Conservation (phyloP, 2,113 vertebrate genomes). For the Hydrochoerus hydrochaeris region DNA sequence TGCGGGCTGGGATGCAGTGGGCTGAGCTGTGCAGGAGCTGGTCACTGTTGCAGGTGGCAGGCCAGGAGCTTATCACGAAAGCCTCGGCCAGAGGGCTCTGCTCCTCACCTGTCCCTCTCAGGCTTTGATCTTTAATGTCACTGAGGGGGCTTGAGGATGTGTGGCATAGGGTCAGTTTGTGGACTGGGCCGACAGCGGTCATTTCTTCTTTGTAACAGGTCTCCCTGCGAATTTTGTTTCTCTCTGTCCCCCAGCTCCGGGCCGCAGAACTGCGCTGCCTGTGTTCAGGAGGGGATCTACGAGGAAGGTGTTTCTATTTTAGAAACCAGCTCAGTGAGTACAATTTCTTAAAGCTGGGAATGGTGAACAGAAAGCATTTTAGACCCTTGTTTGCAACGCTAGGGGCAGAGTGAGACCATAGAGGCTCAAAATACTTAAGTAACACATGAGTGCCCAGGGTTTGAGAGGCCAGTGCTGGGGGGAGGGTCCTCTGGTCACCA, state of each 20-base stretch:
- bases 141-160: not conserved
- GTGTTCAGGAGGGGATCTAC: conserved; percentile 93
- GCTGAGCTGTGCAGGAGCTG: not conserved
- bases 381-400: not conserved
- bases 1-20: too few species aligned
- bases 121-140: not conserved
- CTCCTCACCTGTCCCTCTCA: not conserved
- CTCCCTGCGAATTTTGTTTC: not conserved
- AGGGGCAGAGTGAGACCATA: not conserved
- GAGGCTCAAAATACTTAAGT: not conserved
- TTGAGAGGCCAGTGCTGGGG: rapidly evolving
- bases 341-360: not conserved
- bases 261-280: conserved; percentile 94
- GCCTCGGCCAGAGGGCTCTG: not conserved
- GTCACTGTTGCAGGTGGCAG: not conserved
- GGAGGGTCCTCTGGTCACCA: not conserved
- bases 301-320: conserved; percentile 94
- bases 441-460: too few species aligned
- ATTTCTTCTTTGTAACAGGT: rapidly evolving
- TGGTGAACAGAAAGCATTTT: not conserved
- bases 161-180: not conserved
- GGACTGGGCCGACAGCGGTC: not conserved
- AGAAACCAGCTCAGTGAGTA: conserved; percentile 93
- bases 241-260: conserved; percentile 86
- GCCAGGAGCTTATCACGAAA: not conserved